Conservation (phyloP, 2,113 vertebrate species). For the Pogonocichla stellata region DNA sequence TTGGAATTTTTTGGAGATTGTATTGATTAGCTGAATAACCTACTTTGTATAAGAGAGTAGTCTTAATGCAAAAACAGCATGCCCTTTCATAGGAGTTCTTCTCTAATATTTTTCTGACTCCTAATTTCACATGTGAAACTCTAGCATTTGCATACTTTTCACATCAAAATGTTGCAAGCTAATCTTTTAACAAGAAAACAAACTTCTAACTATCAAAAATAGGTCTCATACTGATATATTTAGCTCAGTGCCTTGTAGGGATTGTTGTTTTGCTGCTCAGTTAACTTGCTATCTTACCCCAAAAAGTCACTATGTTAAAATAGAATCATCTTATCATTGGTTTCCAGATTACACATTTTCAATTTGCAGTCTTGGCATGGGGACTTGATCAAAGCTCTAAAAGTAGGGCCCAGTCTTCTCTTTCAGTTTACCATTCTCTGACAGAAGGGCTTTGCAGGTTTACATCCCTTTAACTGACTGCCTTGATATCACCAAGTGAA, state of each 20-base stretch:
- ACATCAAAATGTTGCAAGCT: background rate
- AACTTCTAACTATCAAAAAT: background rate
- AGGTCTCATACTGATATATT: constrained; percentile 1
- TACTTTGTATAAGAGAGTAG: background rate
- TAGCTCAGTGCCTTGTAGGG: constrained; percentile 5
- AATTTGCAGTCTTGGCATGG: background rate
- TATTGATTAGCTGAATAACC: background rate
- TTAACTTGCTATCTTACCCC: background rate
- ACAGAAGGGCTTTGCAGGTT: background rate
- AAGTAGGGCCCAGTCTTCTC: background rate
- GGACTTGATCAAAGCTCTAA: background rate
- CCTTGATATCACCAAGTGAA: background rate
- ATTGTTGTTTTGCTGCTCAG: background rate
- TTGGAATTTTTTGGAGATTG: background rate
- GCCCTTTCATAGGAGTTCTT: background rate
- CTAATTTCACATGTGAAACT: background rate
- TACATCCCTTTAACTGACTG: background rate
- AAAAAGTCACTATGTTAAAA: background rate
- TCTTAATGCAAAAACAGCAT: background rate
- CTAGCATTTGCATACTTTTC: background rate
- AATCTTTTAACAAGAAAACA: constrained; percentile 2
- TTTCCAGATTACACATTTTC: background rate
- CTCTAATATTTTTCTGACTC: background rate
- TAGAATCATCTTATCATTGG: background rate
- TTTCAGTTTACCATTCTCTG: background rate